Percentiles rank a stretch among this genome's conserved stretches.
Conservation (phyloP, 2,797 vertebrate genomes). For the Todus mexicanus region DNA sequence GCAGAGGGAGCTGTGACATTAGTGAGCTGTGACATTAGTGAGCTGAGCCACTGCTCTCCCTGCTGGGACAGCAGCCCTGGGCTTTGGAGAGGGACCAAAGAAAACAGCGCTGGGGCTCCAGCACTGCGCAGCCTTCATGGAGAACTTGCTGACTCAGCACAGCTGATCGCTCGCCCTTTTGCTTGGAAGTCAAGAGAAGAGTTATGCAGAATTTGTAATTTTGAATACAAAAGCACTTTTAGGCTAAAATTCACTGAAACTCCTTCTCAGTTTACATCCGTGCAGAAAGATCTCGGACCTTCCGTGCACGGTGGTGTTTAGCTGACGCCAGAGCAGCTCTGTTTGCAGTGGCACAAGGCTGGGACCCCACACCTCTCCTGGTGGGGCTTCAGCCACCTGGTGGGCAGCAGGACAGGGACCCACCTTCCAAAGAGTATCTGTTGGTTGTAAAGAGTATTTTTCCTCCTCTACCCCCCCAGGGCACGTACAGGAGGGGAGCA, state of each 20-base stretch:
- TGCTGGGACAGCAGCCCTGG: not conserved
- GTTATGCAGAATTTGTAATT: not conserved
- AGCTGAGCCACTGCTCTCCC: not conserved
- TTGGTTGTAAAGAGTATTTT: not conserved
- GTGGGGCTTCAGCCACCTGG: not conserved
- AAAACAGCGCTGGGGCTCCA: not conserved
- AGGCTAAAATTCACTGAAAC: not conserved
- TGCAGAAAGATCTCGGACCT: not conserved
- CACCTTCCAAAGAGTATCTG: not conserved
- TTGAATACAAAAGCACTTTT: not conserved
- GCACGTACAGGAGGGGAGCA: not conserved
- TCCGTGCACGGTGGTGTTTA: not conserved
- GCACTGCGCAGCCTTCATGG: rapidly evolving
- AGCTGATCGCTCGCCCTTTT: not conserved
- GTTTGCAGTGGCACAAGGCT: not conserved
- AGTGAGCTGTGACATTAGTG: not conserved
- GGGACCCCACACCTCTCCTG: not conserved
- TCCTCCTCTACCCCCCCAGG: not conserved
- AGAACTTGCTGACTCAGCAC: not conserved
- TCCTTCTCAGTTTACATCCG: not conserved
- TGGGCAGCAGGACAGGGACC: not conserved
- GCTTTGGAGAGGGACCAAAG: not conserved
- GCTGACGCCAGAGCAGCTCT: not conserved
- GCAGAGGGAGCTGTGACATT: slow-evolving; percentile 63
- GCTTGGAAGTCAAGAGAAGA: not conserved